These are phyloP conservation scores for Pachyrhynchus sulphureomaculatus DNA, from an alignment of 1,140 invertebrate genomes.

Conservation along the genomic window DNA sequence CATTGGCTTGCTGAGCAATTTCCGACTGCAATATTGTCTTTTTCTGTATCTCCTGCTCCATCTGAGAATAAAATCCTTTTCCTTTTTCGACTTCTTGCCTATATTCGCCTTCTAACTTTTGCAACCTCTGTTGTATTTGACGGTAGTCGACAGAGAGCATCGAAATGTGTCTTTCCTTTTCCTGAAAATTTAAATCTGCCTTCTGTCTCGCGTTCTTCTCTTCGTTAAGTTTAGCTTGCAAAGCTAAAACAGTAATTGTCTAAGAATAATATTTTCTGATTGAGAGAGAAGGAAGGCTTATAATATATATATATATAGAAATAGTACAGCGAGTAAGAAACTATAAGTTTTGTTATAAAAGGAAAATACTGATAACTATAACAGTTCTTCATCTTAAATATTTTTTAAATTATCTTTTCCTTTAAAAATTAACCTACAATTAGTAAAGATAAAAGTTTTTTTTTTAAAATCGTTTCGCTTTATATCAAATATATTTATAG, in stretches of 20 bases:
- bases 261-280: not conserved
- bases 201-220: constrained; percentile 82
- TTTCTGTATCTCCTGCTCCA: constrained; percentile 88
- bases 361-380: no score
- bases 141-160: constrained; percentile 92
- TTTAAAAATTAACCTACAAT: no score
- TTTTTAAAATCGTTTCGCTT: no score
- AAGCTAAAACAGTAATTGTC: constrained; percentile 58
- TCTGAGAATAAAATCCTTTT: constrained; percentile 75
- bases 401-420: no score
- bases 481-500: no score
- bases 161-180: constrained; percentile 90
- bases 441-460: no score
- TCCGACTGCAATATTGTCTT: constrained; percentile 72
- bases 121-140: constrained; percentile 85
- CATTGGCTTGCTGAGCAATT: constrained; percentile 68
- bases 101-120: constrained; percentile 87
- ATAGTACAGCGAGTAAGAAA: no score
- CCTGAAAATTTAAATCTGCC: constrained; percentile 80
- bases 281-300: not conserved
- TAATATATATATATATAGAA: no score
- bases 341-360: no score
- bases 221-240: constrained; percentile 88
- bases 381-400: no score
- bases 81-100: constrained; percentile 86